Conservation (phyloP, 2,888 invertebrate genomes). For the Apotomis betuletana region DNA sequence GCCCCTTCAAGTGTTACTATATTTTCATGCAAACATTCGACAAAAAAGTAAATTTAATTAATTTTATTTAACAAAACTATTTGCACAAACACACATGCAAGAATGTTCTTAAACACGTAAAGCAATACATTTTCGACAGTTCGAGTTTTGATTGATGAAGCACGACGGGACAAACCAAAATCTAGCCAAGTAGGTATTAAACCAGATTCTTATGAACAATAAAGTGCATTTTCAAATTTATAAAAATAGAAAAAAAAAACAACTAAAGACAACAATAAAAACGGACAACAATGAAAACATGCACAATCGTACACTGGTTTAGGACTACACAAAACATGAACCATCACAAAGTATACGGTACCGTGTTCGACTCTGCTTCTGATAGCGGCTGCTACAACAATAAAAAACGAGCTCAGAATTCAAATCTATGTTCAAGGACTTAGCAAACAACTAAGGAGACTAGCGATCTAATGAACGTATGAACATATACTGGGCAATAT, state of each 20-base stretch:
- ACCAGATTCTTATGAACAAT: not conserved
- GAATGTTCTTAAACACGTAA: not conserved
- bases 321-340: slow-evolving; percentile 20
- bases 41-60: too few relatives aligned
- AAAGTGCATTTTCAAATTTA: not conserved
- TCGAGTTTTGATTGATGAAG: too few relatives aligned
- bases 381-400: slow-evolving; percentile 35
- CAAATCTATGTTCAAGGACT: not conserved
- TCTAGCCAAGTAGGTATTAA: not conserved
- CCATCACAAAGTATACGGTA: slow-evolving; percentile 25
- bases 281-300: not conserved
- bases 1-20: too few relatives aligned
- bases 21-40: too few relatives aligned
- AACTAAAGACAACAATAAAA: slow-evolving; percentile 10
- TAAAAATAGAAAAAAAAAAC: slow-evolving; percentile 9
- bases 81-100: not conserved
- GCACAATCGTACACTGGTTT: slow-evolving; percentile 3
- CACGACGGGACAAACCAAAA: not conserved
- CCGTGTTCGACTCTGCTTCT: slow-evolving; percentile 35
- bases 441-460: not conserved
- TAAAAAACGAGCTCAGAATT: slow-evolving; percentile 31
- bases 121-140: too few relatives aligned
- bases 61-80: not conserved
- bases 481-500: too few relatives aligned
- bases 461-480: too few relatives aligned